A percentile compares a stretch with the other conserved stretches of the same genome.
phyloP scores from a whole-genome alignment of 2,888 invertebrate species.

The Drosophila melanocephala region DNA sequence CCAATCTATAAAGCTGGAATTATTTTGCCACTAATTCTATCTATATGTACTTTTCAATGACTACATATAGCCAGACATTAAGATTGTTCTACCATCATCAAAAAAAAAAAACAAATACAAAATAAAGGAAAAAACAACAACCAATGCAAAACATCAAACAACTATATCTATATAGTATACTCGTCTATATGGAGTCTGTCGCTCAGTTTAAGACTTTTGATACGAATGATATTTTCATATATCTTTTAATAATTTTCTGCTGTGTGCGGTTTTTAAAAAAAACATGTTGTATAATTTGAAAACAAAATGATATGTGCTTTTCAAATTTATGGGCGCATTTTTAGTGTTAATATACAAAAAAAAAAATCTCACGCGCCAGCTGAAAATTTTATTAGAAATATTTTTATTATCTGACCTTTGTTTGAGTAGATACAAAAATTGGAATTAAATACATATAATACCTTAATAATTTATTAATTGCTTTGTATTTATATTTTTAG shows the following conservation, averaged over 20 bases:
- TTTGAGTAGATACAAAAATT: constrained; percentile 23
- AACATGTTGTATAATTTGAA: constrained; percentile 61
- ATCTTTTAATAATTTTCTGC: constrained; percentile 24
- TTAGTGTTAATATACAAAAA: constrained; percentile 45
- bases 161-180: constrained; percentile 34
- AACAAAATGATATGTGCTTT: constrained; percentile 72
- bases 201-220: constrained; percentile 25
- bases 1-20: constrained; percentile 72
- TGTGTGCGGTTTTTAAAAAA: constrained; percentile 25
- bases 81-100: constrained; percentile 47
- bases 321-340: constrained; percentile 65
- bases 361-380: constrained; percentile 63
- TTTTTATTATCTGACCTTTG: constrained; percentile 46
- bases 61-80: constrained; percentile 39
- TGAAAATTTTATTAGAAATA: constrained; percentile 28
- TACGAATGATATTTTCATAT: constrained; percentile 31
- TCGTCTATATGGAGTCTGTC: constrained; percentile 32
- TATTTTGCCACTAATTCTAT: constrained; percentile 44
- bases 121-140: constrained; percentile 15
- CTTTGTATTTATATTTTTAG: constrained; percentile 39
- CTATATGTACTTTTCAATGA: constrained; percentile 13
- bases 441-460: constrained; percentile 6
- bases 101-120: constrained; percentile 1
- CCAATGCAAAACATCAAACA: constrained; percentile 51
- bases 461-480: constrained; percentile 16